These are phyloP conservation scores for Slavum lentiscoides DNA, from an alignment of 2,888 invertebrate genomes.

Conservation along the genomic window DNA sequence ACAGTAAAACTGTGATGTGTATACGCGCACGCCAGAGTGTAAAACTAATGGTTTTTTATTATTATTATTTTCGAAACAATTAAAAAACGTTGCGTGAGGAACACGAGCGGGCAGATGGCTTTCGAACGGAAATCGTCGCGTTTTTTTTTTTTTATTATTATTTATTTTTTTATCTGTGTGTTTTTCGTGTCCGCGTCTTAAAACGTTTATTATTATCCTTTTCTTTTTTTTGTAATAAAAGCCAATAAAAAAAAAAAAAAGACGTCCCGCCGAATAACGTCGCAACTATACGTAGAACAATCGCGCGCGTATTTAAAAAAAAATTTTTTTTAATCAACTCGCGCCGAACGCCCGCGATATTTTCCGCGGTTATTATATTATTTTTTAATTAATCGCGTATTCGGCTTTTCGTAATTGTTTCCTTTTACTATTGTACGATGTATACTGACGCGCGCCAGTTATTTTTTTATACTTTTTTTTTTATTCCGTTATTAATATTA, in stretches of 20 bases:
- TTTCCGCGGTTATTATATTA: constrained; percentile 41
- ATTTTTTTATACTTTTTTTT: constrained; percentile 19
- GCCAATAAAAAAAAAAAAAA: constrained; percentile 45
- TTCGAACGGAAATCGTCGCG: constrained; percentile 45
- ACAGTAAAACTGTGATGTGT: too few relatives aligned
- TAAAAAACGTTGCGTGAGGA: constrained; percentile 47
- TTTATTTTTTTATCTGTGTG: constrained; percentile 3
- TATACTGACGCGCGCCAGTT: background rate
- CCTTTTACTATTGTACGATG: background rate
- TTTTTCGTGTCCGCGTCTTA: background rate
- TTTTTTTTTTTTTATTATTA: too few relatives aligned
- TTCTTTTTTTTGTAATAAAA: constrained; percentile 50
- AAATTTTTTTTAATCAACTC: constrained; percentile 52
- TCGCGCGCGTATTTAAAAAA: constrained; percentile 29
- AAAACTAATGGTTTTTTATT: constrained; percentile 38
- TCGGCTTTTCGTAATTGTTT: constrained; percentile 42
- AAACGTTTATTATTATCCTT: constrained; percentile 7
- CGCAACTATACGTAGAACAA: constrained; percentile 45
- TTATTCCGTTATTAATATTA: constrained; percentile 19
- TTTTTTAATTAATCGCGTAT: constrained; percentile 47
- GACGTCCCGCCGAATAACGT: constrained; percentile 44
- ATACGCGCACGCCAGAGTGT: background rate
- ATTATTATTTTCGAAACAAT: constrained; percentile 27
- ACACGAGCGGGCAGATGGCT: constrained; percentile 47
- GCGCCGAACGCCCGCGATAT: constrained; percentile 41